Evolutionary conservation across 2,113 vertebrate species (phyloP), one percentile per base, ranked within the genome.

Genomic region (Marmota monax): DNA sequence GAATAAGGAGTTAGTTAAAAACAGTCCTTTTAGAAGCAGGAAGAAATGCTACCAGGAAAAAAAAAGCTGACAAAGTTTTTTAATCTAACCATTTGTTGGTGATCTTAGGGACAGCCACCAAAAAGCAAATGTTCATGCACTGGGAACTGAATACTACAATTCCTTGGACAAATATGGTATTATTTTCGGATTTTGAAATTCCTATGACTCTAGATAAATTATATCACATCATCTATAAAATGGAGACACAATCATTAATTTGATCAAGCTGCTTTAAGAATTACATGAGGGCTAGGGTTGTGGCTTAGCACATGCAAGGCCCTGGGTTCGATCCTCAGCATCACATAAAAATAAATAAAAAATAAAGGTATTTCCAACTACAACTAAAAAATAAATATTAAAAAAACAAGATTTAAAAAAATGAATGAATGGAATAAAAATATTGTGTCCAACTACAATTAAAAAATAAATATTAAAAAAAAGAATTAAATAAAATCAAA

Each of bases 401-500:
- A 51, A 51, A 51, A 51, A 51, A 94, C 45, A 45, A 45, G 45
- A 45, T 45, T 45, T 45, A 1, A 45, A 45, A 45, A 45, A 45
- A 45, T 45, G 1, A 45, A 9, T 45, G 45, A 45, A 45, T 45
- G 45, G 48, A 51, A 51, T 51, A 51, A 51, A 51, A 51, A 13
- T 13, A 51, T 51, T 51, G 48, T 51, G 48, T 51, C 48, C 48
- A 51, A 12, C 48, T 51, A 51, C 48, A 51, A 51, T 13, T 51
- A 51, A 51, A 51, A 51, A 51, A 51, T 51, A 51, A 51, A 51
- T 51, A 51, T 51, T 51, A 13, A 51, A 51, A 13, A 51, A 51
- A 95, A 65, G 29, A 94, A 84, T 58, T 25, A 65, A 63, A 86
- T 45, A 39, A 92, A 94, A 51, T 87, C 27, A 76, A 16, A 9